Base-by-base conservation (phyloP, 2,797 vertebrate genomes). In the Eleutherodactylus coqui region DNA sequence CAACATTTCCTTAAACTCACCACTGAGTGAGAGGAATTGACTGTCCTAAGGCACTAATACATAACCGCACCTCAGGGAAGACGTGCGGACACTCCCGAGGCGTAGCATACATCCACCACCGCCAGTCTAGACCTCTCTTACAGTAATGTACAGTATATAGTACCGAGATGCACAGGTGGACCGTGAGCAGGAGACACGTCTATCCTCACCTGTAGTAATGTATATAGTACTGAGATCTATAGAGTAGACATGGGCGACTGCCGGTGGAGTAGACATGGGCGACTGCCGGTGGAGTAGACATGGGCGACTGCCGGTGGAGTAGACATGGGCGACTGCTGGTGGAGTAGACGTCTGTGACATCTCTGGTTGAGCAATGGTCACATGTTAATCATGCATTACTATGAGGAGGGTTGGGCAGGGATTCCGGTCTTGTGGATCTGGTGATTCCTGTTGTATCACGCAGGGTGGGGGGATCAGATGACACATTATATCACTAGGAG, bases 1-100 rank as follows among this genome's bases (percentile, higher is more conserved):
- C 47, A 69, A 69, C 34, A 45, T 55, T 51, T 21, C 34, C 75
- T 41, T 7, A n/a, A 75, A 84, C 21, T 84, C 55, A 69, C 21
- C 41, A 11, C 58, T 11, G n/a, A 60, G 8, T 9, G 55, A 60
- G 58, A 29, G n/a, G 75, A 84, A 60, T 58, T 72, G 24, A 24
- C 69, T 60, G 70, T 58, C 36, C 69, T 43, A 13, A 58, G 81
- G 81, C 34, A 49, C 14, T 2, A 34, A 24, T 55, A 53, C 24
- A 47, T n/a, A 34, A 29, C 73, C 32, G 73, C 72, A 62, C 72
- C 72, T 51, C 32, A 21, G 32, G 58, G 70, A 58, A 16, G 9
- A 58, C 41, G 24, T 32, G 4, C 34, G n/a, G 64, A 38, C 80
- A 70, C 69, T n/a, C 38, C 51, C 38, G 34, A 55, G 10, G n/a